Evolutionary conservation across 2,797 vertebrate species (phyloP), one percentile per base, ranked within the genome.

Genomic region (Gallinago solitaria): DNA sequence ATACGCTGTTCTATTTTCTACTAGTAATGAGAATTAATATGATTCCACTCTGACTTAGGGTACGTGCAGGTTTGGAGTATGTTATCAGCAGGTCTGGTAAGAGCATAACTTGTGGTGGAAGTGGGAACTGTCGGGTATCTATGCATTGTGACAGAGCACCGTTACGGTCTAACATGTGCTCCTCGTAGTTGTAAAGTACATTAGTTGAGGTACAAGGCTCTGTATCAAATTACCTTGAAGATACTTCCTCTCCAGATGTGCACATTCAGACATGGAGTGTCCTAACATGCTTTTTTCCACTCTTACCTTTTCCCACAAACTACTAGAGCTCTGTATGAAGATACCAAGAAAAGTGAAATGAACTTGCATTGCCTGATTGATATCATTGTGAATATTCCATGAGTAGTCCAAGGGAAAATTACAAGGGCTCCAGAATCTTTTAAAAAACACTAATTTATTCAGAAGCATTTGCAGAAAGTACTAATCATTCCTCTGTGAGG

Each of bases 381-480:
- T 76, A 16, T 20, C 3, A 56, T 14, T 68, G 11, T 56, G 75
- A 87, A 43, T 67, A n/a, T 32, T 79, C 19, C 35, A 12, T 15
- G 24, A 83, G 41, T 21, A 69, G 27, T 83, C 43, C 12, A 11
- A 71, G 25, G 21, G 33, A 70, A 79, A 80, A 80, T 57, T 30
- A 75, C 20, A n/a, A 28, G 57, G 20, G 7, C 28, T 86, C 16
- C 28, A n/a, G n/a, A 56, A 47, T 85, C 45, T 71, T 35, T 65
- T 85, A 45, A 48, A 67, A 92, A 27, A 0, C 11, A 5, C 33
- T 89, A 3, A 20, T 92, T 91, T 92, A 64, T 77, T 93, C 47
- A 47, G n/a, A 25, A 85, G 27, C 20, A 64, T 87, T 89, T 94
- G 37, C 41, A 69, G 69, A 86, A 95, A 90, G 90, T 79, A 89